Base-by-base conservation (phyloP, 2,113 vertebrate genomes). In the Ceyx cyanopectus region DNA sequence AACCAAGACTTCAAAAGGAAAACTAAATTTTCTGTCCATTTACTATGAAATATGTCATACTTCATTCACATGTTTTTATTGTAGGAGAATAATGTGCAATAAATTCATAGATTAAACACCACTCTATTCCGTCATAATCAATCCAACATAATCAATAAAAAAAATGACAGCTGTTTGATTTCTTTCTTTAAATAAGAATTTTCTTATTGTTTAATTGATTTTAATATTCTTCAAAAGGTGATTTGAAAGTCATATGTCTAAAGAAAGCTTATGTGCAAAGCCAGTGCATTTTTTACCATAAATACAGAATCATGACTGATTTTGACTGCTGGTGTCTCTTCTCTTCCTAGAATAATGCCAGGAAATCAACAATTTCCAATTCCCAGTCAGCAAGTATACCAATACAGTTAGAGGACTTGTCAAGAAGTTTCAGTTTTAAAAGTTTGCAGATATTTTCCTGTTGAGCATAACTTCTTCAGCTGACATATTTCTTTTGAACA, bases 131-230 rank as follows among this genome's bases (percentile, higher is more conserved):
- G 96, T 77, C 96, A 97, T 90, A 97, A 96, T 97, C 96, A 97
- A 92, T 96, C 68, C 37, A 37, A 37, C 37, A 37, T 37, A 37
- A 37, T 37, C 37, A 37, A 37, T 37, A 37, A 37, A 96, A 97
- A 98, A 98, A 95, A 95, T 32, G 92, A 96, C 95, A 95, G 40
- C 60, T 95, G 95, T 97, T 97, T 96, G 97, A 97, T 97, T 97
- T 97, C 37, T 96, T 92, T 90, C 93, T 96, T 62, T 27, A 97
- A 94, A 94, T 94, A 85, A 97, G 83, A 96, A 95, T 96, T 97
- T 95, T 81, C 58, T 89, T 95, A 95, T 94, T 95, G 54, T 95
- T 97, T 97, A 97, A 97, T 97, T 97, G 94, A 97, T 97, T 97
- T 96, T 95, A 91, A 70, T 95, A 73, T 96, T 95, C 73, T 93